Evolutionary conservation across 2,113 vertebrate species (phyloP).

Genomic region (Pitta sordida): DNA sequence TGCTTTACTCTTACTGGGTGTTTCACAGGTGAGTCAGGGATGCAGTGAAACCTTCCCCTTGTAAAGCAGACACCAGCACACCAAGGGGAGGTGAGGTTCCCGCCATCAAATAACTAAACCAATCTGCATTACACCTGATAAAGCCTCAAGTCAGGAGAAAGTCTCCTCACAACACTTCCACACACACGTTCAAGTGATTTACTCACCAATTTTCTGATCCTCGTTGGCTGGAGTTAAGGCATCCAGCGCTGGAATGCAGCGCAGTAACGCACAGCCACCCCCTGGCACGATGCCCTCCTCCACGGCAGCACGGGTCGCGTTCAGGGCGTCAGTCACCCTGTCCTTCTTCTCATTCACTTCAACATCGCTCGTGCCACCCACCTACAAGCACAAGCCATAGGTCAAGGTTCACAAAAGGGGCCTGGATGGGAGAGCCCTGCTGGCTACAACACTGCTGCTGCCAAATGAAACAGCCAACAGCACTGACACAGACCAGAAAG

Average conservation of each 20-base stretch:
- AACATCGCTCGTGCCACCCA: constrained; percentile 94
- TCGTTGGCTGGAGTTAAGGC: constrained; percentile 76
- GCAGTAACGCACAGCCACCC: constrained; percentile 90
- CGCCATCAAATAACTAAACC: not conserved
- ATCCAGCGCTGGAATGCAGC: constrained; percentile 90
- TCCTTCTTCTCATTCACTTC: constrained; percentile 99
- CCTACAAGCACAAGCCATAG: constrained; percentile 42
- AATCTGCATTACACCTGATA: not conserved
- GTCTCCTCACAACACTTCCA: not conserved
- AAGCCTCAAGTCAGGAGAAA: not conserved
- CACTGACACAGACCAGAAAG: not conserved
- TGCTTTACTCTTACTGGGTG: not conserved
- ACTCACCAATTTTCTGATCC: constrained; percentile 91
- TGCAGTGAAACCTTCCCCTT: fast-evolving
- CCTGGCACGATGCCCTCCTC: constrained; percentile 95
- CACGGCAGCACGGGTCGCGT: constrained; percentile 93
- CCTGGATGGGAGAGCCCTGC: fast-evolving
- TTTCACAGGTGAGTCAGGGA: not conserved
- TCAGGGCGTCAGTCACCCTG: constrained; percentile 92
- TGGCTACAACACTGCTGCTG: fast-evolving
- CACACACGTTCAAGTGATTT: fast-evolving
- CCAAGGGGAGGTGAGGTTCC: fast-evolving
- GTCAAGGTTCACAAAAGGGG: fast-evolving
- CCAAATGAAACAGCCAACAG: fast-evolving
- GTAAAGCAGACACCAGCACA: not conserved